phyloP scores from a whole-genome alignment of 2,888 invertebrate genomes.

The Pachycephus smyrnensis region DNA sequence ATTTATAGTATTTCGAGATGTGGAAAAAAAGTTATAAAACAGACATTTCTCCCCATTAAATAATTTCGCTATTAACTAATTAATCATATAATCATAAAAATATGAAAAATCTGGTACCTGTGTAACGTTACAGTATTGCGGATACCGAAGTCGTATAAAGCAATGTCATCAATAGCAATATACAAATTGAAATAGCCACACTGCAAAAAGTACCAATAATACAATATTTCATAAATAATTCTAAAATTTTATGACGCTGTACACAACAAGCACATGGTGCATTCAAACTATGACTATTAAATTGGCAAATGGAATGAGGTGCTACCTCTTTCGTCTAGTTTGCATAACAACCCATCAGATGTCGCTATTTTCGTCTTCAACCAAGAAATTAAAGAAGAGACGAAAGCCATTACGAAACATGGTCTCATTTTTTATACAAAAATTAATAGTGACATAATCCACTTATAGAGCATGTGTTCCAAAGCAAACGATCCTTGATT shows the following conservation, averaged over 20 bases:
- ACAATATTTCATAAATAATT: not conserved
- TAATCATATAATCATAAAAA: not conserved
- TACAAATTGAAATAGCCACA: not conserved
- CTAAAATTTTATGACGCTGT: not conserved
- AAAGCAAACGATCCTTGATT: not conserved
- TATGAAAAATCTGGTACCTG: not conserved
- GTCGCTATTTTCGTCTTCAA: not conserved
- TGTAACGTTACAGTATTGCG: not conserved
- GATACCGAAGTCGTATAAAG: not conserved
- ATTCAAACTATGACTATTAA: not conserved
- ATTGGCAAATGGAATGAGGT: not conserved
- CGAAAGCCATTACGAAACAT: not conserved
- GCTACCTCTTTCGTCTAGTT: not conserved
- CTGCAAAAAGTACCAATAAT: not conserved
- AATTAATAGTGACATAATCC: not conserved
- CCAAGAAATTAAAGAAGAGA: not conserved
- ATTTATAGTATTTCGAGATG: not conserved
- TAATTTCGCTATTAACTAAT: not conserved
- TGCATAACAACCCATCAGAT: not conserved
- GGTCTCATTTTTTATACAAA: not conserved
- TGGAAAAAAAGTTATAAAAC: not conserved
- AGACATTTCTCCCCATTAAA: not conserved
- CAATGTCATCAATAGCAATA: not conserved
- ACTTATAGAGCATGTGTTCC: not conserved
- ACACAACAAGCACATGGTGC: not conserved